A percentile compares a stretch with the other conserved stretches of the same genome.
These are phyloP conservation scores for Tetragnatha versicolor DNA, from an alignment of 1,140 invertebrate species.

Conservation along the genomic window DNA sequence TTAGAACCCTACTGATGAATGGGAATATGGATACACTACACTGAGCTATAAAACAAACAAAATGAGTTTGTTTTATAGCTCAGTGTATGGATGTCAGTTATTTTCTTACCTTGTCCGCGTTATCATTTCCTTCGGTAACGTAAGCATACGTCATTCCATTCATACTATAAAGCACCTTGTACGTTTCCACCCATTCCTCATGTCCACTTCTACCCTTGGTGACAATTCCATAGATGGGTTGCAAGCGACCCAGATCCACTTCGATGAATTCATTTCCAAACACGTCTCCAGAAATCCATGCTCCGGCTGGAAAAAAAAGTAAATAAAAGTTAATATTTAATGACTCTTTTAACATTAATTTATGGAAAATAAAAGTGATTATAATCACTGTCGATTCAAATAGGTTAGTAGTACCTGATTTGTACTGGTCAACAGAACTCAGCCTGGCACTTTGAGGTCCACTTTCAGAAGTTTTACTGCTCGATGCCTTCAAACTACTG, in stretches of 20 bases:
- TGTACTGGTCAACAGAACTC: neutral
- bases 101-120: neutral
- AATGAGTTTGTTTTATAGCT: too few relatives aligned
- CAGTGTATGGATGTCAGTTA: too few relatives aligned
- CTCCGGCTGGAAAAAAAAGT: slow-evolving; percentile 63
- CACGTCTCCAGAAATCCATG: slow-evolving; percentile 72
- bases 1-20: too few relatives aligned
- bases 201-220: neutral
- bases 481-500: slow-evolving; percentile 64
- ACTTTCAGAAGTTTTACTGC: slow-evolving; percentile 3
- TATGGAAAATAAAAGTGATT: too few relatives aligned
- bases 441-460: slow-evolving; percentile 38
- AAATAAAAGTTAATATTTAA: too few relatives aligned
- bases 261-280: slow-evolving; percentile 70
- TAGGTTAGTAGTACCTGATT: slow-evolving; percentile 45
- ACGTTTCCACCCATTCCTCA: slow-evolving; percentile 61
- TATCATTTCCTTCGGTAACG: neutral
- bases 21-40: too few relatives aligned
- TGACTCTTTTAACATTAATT: too few relatives aligned
- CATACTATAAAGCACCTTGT: slow-evolving; percentile 65
- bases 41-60: too few relatives aligned
- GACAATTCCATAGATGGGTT: slow-evolving; percentile 75
- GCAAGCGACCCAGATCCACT: slow-evolving; percentile 63
- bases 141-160: slow-evolving; percentile 57
- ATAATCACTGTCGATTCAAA: too few relatives aligned